phyloP scores from a whole-genome alignment of 2,113 vertebrate species.

The Oncorhynchus nerka region DNA sequence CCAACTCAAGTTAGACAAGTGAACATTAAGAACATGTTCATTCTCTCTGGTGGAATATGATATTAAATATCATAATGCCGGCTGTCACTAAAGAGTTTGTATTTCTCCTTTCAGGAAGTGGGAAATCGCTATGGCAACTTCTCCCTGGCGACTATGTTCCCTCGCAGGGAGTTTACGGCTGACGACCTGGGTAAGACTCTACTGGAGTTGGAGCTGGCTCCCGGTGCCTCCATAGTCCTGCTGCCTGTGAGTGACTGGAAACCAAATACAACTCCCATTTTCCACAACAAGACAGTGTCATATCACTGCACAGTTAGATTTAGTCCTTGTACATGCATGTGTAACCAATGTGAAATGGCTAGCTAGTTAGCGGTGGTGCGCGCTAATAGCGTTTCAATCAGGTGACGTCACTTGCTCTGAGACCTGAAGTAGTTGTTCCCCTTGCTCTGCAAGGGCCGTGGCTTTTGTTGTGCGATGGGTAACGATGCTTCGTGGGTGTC shows the following conservation, averaged over 20 bases:
- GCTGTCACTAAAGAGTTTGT: too few relatives aligned
- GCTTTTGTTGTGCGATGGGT: too few relatives aligned
- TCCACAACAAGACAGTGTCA: neutral
- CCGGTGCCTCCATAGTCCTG: conserved; percentile 92
- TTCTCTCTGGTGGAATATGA: neutral
- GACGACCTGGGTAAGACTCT: conserved; percentile 89
- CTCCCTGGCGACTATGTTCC: conserved; percentile 94
- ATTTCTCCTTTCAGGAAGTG: conserved; percentile 78
- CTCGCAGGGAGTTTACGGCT: conserved; percentile 90
- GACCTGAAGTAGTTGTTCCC: too few relatives aligned
- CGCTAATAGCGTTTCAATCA: too few relatives aligned
- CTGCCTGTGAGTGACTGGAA: conserved; percentile 80
- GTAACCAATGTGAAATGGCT: too few relatives aligned
- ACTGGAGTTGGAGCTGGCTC: conserved; percentile 87
- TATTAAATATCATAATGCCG: neutral
- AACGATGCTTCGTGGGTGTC: too few relatives aligned
- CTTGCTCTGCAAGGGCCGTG: too few relatives aligned
- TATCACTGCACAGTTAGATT: too few relatives aligned
- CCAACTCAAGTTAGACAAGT: neutral
- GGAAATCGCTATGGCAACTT: conserved; percentile 90
- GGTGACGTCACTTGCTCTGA: too few relatives aligned
- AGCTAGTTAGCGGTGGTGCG: too few relatives aligned
- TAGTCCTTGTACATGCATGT: too few relatives aligned
- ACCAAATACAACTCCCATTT: neutral
- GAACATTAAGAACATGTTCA: neutral